A percentile compares a stretch with the other conserved stretches of the same genome.
Evolutionary conservation across 2,113 vertebrate species (phyloP).

Genomic region (Zosterops lateralis): DNA sequence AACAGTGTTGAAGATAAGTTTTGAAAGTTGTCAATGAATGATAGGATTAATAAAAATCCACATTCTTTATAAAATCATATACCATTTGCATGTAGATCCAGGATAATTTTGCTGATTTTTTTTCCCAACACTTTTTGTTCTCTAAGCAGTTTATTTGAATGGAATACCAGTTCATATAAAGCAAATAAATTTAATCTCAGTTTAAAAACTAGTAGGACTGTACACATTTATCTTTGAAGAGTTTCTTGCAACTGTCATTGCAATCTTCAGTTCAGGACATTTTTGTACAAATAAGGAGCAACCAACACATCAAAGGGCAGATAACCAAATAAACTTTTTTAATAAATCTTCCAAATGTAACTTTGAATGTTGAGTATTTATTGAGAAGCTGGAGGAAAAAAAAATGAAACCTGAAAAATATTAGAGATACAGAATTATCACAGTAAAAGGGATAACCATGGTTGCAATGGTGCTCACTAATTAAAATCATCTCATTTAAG

Average conservation of each 20-base stretch:
- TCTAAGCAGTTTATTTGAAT: background rate
- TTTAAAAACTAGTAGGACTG: background rate
- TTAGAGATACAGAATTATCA: background rate
- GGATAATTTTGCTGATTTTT: background rate
- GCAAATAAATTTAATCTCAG: background rate
- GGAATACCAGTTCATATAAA: background rate
- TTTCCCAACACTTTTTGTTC: background rate
- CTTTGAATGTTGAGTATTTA: background rate
- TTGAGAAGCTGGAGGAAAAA: background rate
- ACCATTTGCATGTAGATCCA: background rate
- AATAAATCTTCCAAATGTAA: background rate
- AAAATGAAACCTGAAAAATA: background rate
- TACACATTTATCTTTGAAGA: background rate
- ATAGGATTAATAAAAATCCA: background rate
- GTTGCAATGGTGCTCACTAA: background rate
- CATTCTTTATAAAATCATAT: background rate
- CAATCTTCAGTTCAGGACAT: background rate
- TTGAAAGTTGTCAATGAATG: background rate
- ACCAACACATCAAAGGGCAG: accelerated
- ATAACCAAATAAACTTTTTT: background rate
- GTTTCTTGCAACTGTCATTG: background rate
- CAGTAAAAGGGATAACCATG: background rate
- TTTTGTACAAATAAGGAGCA: background rate
- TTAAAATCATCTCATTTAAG: background rate
- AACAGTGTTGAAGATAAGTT: background rate